Base-by-base conservation (phyloP, 1,140 invertebrate species). In the Bombus polaris region DNA sequence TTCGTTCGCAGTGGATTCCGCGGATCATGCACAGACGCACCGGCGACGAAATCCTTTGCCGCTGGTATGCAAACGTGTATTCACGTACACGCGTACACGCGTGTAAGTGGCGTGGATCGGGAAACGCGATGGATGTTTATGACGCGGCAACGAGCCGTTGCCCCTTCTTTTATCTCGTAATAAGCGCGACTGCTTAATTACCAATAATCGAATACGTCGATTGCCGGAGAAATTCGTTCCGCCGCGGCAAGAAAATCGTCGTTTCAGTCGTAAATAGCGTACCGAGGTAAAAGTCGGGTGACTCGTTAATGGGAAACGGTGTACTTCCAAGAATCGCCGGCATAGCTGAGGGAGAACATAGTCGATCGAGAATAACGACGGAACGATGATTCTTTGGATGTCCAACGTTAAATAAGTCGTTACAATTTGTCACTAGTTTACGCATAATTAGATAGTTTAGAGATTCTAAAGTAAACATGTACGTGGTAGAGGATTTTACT, bases 81-180 rank as follows among this genome's bases (percentile, higher is more conserved):
- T 15, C 13, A n/a, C 62, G n/a, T 65, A 65, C 12, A 12, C 1
- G 10, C 57, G 9, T 62, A 28, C 25, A 62, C 59, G 59, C 12
- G 47, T 9, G 12, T 42, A 42, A n/a, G 12, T 72, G 57, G 65
- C 76, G 74, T 47, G 80, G 57, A 73, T 87, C 77, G 66, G 77
- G 65, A 62, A 68, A 85, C 53, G n/a, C 81, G 87, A 87, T 66
- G 75, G 59, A 75, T 83, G 89, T 90, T 87, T 84, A 71, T 76
- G 79, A 90, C 89, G 62, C 53, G 65, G 25, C 37, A 42, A 65
- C 80, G 77, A 88, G 87, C 83, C 89, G 81, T 90, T 90, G 89
- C 87, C 89, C 89, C 57, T 78, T 81, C 87, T 81, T 90, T 90
- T 90, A 90, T 90, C 89, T 83, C 71, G 79, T 57, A 77, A 83